Conservation (phyloP, 1,140 invertebrate genomes). For the Tachypleus tridentatus region DNA sequence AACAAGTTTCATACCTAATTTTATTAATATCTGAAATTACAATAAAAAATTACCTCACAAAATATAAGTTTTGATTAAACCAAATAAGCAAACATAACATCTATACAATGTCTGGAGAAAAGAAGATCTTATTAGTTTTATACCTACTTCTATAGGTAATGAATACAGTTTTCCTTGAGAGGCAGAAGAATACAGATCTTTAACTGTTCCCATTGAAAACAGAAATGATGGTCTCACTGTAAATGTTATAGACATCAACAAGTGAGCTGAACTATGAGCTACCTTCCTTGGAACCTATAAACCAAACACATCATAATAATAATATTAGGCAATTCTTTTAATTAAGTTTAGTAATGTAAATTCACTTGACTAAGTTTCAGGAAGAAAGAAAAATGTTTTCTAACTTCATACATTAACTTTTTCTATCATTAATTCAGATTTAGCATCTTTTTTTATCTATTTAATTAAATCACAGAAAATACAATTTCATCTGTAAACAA, state of each 20-base stretch:
- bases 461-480: too few relatives aligned
- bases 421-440: too few relatives aligned
- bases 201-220: conserved; percentile 38
- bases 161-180: conserved; percentile 36
- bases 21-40: not conserved
- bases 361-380: too few relatives aligned
- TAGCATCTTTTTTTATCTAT: too few relatives aligned
- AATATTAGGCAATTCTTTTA: not conserved
- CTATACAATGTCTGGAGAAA: not conserved
- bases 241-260: conserved; percentile 43
- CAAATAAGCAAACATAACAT: not conserved
- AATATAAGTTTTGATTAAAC: conserved; percentile 1
- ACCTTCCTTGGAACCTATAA: conserved; percentile 39
- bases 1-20: too few relatives aligned
- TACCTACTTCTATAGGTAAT: conserved; percentile 33
- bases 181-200: conserved; percentile 36
- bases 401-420: too few relatives aligned
- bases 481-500: too few relatives aligned
- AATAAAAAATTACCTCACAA: conserved; percentile 2
- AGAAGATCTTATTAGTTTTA: not conserved
- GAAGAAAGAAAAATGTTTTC: too few relatives aligned
- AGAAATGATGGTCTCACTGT: conserved; percentile 44
- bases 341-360: conserved; percentile 2
- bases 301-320: conserved; percentile 11
- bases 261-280: conserved; percentile 45